Percentiles rank a stretch among this genome's conserved stretches.
Evolutionary conservation across 1,140 invertebrate genomes (phyloP).

Genomic region (Apis florea): DNA sequence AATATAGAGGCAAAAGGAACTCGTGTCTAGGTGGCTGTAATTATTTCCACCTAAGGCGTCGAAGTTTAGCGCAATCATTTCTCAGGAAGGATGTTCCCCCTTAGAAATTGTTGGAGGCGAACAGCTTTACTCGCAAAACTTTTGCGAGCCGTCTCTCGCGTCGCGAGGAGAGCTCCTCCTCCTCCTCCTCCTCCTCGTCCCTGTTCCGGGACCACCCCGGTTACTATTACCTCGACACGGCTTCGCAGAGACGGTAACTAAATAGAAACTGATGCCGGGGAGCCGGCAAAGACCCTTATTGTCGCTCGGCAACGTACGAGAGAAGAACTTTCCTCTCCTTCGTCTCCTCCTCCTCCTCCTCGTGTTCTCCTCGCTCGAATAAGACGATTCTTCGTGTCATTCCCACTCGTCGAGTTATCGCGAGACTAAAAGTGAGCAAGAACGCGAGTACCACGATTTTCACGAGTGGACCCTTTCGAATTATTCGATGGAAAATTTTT

Average conservation of each 20-base stretch:
- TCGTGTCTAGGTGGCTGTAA: constrained; percentile 59
- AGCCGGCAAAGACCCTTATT: constrained; percentile 69
- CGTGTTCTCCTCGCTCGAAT: constrained; percentile 68
- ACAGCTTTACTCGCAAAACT: constrained; percentile 63
- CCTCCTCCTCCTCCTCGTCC: neutral
- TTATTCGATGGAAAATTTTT: no score
- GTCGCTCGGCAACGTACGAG: constrained; percentile 66
- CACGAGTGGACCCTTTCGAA: no score
- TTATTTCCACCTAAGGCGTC: constrained; percentile 66
- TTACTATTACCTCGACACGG: constrained; percentile 68
- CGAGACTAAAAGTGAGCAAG: constrained; percentile 71
- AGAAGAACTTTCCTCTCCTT: constrained; percentile 69
- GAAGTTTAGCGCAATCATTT: constrained; percentile 67
- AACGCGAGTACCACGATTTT: neutral
- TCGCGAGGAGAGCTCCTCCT: constrained; percentile 23
- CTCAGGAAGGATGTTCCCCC: constrained; percentile 64
- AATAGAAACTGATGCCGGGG: constrained; percentile 71
- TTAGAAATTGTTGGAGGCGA: constrained; percentile 65
- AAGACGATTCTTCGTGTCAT: constrained; percentile 77
- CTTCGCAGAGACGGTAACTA: constrained; percentile 70
- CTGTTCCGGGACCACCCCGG: constrained; percentile 38
- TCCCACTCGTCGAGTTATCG: constrained; percentile 51
- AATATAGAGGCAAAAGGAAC: constrained; percentile 46
- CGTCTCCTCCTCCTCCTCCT: constrained; percentile 64
- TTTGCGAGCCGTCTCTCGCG: constrained; percentile 60